Evolutionary conservation across 2,113 vertebrate genomes (phyloP).

Genomic region (Aldabrachelys gigantea): DNA sequence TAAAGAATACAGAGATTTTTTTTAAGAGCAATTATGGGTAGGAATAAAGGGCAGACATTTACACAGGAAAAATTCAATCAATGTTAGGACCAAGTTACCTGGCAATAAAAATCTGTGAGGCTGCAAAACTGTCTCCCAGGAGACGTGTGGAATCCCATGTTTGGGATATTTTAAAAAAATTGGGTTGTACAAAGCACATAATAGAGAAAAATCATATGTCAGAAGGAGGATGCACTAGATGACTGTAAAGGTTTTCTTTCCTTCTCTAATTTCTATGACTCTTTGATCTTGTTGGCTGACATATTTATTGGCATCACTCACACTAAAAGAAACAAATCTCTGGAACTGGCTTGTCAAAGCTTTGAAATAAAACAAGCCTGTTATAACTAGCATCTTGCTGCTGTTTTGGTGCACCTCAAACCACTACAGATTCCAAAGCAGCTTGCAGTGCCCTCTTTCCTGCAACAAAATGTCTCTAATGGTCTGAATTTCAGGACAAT

Average conservation of each 20-base stretch:
- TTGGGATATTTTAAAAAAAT: neutral
- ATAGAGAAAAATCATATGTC: neutral
- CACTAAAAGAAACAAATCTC: neutral
- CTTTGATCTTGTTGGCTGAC: neutral
- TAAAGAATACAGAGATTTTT: neutral
- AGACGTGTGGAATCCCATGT: neutral
- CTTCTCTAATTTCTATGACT: neutral
- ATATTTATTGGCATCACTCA: neutral
- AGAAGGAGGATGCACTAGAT: neutral
- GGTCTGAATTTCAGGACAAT: neutral
- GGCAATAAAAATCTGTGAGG: neutral
- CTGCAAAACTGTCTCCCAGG: neutral
- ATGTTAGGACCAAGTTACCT: neutral
- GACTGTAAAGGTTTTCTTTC: neutral
- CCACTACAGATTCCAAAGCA: neutral
- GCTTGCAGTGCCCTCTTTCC: neutral
- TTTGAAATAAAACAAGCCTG: neutral
- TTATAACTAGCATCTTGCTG: neutral
- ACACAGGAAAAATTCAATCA: neutral
- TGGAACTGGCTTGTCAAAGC: neutral
- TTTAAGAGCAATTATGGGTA: neutral
- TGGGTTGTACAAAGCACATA: neutral
- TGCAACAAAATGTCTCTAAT: neutral
- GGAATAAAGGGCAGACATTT: neutral
- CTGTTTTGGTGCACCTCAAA: neutral